A percentile compares a stretch with the other conserved stretches of the same genome.
Evolutionary conservation across 2,113 vertebrate genomes (phyloP).

Genomic region (Formicarius rufipectus): DNA sequence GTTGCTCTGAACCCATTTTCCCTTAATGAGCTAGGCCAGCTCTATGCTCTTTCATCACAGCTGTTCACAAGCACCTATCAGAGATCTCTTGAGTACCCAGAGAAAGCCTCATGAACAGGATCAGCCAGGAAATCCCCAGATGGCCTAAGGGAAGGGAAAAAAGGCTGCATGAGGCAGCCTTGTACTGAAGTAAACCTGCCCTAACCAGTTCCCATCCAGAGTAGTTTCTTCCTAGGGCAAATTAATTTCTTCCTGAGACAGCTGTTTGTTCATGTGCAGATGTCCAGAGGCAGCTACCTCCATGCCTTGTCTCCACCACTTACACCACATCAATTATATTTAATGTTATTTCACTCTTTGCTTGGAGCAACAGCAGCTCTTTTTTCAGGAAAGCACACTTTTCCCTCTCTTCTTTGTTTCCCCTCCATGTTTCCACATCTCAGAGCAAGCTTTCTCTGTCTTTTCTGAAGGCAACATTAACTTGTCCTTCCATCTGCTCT

Average conservation of each 20-base stretch:
- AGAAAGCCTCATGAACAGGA: conserved; percentile 9
- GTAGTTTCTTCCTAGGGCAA: conserved; percentile 19
- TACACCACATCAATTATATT: neutral
- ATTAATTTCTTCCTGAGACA: conserved; percentile 21
- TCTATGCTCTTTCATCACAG: neutral
- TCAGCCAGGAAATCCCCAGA: conserved; percentile 48
- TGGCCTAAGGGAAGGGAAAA: conserved; percentile 36
- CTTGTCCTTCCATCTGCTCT: neutral
- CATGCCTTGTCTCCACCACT: neutral
- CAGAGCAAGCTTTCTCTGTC: neutral
- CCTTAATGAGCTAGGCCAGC: neutral
- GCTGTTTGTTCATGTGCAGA: neutral
- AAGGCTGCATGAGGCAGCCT: conserved; percentile 32
- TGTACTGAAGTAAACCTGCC: conserved; percentile 26
- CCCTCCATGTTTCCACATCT: neutral
- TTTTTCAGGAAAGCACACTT: neutral
- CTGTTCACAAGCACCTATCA: neutral
- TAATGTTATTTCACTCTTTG: neutral
- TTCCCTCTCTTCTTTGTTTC: neutral
- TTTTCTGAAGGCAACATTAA: neutral
- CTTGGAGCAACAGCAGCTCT: neutral
- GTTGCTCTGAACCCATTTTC: neutral
- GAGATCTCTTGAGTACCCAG: neutral
- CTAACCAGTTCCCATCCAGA: conserved; percentile 25
- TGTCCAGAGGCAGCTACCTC: conserved; percentile 17